phyloP scores from a whole-genome alignment of 2,113 vertebrate genomes.

The Caracal caracal region DNA sequence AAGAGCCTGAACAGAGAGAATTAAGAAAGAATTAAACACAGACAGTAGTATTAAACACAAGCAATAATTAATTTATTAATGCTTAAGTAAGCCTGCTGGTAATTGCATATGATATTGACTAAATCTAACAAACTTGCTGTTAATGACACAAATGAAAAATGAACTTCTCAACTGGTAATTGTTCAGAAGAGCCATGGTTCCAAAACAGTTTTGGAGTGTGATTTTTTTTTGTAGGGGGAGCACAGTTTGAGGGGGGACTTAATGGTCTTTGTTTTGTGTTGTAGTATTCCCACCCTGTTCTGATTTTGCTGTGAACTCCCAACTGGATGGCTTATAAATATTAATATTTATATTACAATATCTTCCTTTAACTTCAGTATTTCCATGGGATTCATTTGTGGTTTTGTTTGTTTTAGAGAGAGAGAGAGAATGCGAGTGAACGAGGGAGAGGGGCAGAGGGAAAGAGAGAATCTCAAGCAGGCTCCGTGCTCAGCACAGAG shows the following conservation, averaged over 20 bases:
- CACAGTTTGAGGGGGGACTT: no score
- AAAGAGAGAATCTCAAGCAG: no score
- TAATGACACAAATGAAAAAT: neutral
- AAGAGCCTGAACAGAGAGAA: neutral
- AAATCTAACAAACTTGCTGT: neutral
- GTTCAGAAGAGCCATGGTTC: neutral
- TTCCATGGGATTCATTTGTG: neutral
- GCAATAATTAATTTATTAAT: conserved; percentile 26
- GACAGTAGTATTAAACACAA: neutral
- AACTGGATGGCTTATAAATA: neutral
- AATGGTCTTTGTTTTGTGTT: neutral
- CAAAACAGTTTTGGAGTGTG: neutral
- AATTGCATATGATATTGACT: conserved; percentile 39
- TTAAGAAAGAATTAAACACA: conserved; percentile 38
- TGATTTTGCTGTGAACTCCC: neutral
- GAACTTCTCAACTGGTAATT: neutral
- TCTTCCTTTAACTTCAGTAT: neutral
- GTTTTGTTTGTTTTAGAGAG: no score
- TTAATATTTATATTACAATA: neutral
- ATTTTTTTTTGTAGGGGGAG: neutral
- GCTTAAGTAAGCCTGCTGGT: neutral
- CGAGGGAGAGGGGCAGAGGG: no score
- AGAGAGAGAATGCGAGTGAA: no score
- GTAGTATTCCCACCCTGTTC: neutral
- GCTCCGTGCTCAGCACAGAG: no score